These are phyloP conservation scores for Antigone vipio DNA, from an alignment of 2,113 vertebrate genomes.

Conservation along the genomic window DNA sequence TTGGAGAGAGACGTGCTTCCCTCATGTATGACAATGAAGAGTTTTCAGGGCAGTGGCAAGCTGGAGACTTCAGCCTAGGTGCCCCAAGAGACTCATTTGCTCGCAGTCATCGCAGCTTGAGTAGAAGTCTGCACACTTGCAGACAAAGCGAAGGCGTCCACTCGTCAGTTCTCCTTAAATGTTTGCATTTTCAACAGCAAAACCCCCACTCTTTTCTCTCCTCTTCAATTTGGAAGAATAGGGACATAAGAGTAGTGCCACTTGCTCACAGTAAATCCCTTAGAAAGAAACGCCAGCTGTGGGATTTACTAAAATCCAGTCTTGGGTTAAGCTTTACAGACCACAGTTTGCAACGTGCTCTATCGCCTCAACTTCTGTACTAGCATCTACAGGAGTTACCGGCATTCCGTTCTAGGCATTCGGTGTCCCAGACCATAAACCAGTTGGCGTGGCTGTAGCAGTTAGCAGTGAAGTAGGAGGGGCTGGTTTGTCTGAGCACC, in stretches of 20 bases:
- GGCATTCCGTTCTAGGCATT: not conserved
- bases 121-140: not conserved
- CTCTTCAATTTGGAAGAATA: not conserved
- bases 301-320: not conserved
- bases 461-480: not conserved
- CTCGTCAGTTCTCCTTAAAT: not conserved
- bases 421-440: not conserved
- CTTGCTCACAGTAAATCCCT: not conserved
- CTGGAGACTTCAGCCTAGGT: not conserved
- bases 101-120: not conserved
- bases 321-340: not conserved
- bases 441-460: not conserved
- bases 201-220: not conserved
- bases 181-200: not conserved
- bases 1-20: not conserved
- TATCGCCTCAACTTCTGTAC: not conserved
- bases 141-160: not conserved
- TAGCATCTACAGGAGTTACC: not conserved
- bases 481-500: not conserved
- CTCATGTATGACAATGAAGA: not conserved
- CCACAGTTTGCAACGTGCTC: not conserved
- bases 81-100: not conserved
- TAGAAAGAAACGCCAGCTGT: not conserved
- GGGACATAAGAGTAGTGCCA: not conserved
- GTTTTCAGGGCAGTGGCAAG: not conserved